Conservation (phyloP, 2,797 vertebrate species). For the Urophycis tenuis region DNA sequence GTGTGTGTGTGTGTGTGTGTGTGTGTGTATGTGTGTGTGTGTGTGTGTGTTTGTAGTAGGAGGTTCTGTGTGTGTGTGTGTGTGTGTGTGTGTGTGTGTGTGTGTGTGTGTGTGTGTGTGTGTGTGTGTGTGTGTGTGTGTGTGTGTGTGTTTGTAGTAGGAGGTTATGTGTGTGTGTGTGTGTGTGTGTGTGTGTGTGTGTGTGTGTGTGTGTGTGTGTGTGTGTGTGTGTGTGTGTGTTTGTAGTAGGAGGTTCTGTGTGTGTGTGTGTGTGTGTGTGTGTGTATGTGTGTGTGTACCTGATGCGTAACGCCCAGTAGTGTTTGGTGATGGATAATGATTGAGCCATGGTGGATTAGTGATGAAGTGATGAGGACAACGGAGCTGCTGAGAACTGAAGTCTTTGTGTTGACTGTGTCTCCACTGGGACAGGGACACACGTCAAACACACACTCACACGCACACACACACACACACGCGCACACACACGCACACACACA, state of each 20-base stretch:
- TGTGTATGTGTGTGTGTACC: conserved; percentile 21
- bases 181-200: no score
- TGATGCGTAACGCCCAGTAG: conserved; percentile 51
- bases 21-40: conserved; percentile 40
- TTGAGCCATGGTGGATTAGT: conserved; percentile 71
- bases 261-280: conserved; percentile 19
- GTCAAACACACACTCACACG: conserved; percentile 25
- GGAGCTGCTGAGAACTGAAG: conserved; percentile 58
- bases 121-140: conserved; percentile 40
- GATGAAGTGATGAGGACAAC: conserved; percentile 64
- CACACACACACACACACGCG: conserved; percentile 4
- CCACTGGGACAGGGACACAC: conserved; percentile 51
- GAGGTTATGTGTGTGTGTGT: background rate
- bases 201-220: no score
- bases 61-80: conserved; percentile 39
- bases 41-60: conserved; percentile 36
- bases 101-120: conserved; percentile 40
- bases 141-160: conserved; percentile 33
- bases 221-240: no score
- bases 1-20: conserved; percentile 34
- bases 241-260: conserved; percentile 7
- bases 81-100: conserved; percentile 40
- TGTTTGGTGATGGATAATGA: conserved; percentile 68
- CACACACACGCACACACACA: background rate
- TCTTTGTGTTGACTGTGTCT: conserved; percentile 61